These are phyloP conservation scores for Aspiorhynchus laticeps DNA, from an alignment of 2,113 vertebrate genomes.

Conservation along the genomic window DNA sequence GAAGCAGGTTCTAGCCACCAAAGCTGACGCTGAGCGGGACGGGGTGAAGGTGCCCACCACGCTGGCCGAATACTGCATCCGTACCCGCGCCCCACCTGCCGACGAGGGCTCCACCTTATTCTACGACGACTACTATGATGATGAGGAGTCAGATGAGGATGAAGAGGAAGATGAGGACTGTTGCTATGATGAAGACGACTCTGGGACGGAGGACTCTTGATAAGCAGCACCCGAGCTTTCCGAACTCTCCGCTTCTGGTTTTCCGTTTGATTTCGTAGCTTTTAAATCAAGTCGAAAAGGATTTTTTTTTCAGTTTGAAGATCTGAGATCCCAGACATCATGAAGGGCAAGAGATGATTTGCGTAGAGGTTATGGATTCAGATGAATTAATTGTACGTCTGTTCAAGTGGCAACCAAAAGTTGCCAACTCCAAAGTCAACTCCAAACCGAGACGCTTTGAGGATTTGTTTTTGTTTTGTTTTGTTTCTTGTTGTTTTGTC, in stretches of 20 bases:
- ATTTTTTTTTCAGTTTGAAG: neutral
- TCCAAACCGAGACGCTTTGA: neutral
- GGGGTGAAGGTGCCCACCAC: conserved; percentile 94
- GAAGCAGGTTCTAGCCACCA: conserved; percentile 93
- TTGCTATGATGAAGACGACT: conserved; percentile 88
- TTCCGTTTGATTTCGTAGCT: conserved; percentile 10
- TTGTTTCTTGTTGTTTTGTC: neutral
- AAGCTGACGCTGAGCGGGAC: conserved; percentile 89
- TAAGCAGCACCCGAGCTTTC: conserved; percentile 11
- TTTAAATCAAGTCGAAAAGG: conserved; percentile 26
- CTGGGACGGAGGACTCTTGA: conserved; percentile 92
- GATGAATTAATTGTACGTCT: conserved; percentile 1
- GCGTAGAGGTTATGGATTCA: neutral
- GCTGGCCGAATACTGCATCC: conserved; percentile 92
- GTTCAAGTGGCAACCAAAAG: neutral
- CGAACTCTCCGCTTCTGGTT: conserved; percentile 54
- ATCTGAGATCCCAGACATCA: neutral
- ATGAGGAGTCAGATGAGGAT: conserved; percentile 87
- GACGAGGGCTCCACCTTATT: conserved; percentile 93
- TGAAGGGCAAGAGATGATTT: neutral
- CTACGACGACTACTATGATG: conserved; percentile 91
- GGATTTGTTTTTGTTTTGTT: neutral
- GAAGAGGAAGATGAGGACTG: conserved; percentile 81
- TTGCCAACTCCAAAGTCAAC: no score
- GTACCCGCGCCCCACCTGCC: conserved; percentile 85